phyloP scores from a whole-genome alignment of 2,113 vertebrate genomes.

The Etheostoma spectabile region DNA sequence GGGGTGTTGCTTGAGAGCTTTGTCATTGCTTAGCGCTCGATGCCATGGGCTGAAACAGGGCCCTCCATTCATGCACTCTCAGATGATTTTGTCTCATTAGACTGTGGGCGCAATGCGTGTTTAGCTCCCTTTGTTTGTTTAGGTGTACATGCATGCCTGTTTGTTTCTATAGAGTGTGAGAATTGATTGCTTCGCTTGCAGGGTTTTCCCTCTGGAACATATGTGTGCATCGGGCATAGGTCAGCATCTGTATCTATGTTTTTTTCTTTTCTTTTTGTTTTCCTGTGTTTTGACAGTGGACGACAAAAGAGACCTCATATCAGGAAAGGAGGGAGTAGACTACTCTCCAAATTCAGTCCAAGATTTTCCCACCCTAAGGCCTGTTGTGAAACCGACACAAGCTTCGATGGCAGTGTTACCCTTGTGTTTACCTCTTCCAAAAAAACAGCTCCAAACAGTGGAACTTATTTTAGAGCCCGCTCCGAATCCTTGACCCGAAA shows the following conservation, averaged over 20 bases:
- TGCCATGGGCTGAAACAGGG: constrained; percentile 67
- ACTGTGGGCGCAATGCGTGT: constrained; percentile 41
- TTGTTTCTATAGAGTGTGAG: constrained; percentile 48
- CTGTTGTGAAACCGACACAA: constrained; percentile 46
- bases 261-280: background rate
- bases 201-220: constrained; percentile 45
- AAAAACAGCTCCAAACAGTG: constrained; percentile 15
- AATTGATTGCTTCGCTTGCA: constrained; percentile 56
- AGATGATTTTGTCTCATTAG: constrained; percentile 50
- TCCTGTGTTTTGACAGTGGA: background rate
- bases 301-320: background rate
- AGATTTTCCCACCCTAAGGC: constrained; percentile 39
- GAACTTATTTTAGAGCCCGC: constrained; percentile 1
- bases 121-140: constrained; percentile 32
- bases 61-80: constrained; percentile 67
- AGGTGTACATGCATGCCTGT: constrained; percentile 23
- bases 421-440: constrained; percentile 3
- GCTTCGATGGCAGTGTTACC: constrained; percentile 22
- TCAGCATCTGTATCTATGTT: constrained; percentile 24
- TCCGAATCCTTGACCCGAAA: constrained; percentile 30
- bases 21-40: constrained; percentile 47
- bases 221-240: constrained; percentile 35
- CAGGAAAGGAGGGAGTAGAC: background rate
- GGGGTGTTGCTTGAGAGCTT: constrained; percentile 55
- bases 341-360: constrained; percentile 34